Conservation (phyloP, 2,797 vertebrate genomes). For the Paramormyrops hopkinsi region DNA sequence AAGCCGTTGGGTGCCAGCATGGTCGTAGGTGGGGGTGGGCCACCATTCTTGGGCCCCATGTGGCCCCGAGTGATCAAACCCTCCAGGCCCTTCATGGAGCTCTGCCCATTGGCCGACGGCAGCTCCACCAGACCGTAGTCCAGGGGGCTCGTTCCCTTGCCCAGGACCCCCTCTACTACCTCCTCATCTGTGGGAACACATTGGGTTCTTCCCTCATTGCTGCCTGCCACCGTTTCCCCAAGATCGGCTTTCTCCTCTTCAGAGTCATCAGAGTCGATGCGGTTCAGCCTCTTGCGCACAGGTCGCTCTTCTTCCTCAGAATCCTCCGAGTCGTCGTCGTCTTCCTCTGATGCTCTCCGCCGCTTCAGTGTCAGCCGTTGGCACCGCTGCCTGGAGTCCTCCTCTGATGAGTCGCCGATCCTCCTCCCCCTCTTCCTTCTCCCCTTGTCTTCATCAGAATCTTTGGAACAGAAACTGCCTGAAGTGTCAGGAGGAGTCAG, state of each 20-base stretch:
- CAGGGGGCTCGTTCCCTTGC: constrained; percentile 71
- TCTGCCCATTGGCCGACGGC: constrained; percentile 85
- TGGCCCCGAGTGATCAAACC: constrained; percentile 59
- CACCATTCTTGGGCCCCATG: constrained; percentile 64
- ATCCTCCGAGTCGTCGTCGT: constrained; percentile 66
- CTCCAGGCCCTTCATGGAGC: constrained; percentile 73
- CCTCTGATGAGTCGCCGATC: constrained; percentile 50
- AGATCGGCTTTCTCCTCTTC: constrained; percentile 43
- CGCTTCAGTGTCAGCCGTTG: constrained; percentile 56
- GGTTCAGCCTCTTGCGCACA: constrained; percentile 81
- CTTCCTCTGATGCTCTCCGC: constrained; percentile 75
- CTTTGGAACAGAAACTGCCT: constrained; percentile 53
- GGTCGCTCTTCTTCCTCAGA: constrained; percentile 73
- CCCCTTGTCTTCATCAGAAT: constrained; percentile 56
- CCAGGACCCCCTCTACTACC: constrained; percentile 44
- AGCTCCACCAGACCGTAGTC: constrained; percentile 73
- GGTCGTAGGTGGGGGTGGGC: constrained; percentile 45
- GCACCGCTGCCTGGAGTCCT: constrained; percentile 50
- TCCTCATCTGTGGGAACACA: constrained; percentile 64
- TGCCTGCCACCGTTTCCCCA: constrained; percentile 46
- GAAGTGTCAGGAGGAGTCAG: not conserved
- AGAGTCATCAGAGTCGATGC: constrained; percentile 79
- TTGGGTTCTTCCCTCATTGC: constrained; percentile 59
- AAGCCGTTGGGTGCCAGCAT: constrained; percentile 76
- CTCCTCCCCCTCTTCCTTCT: constrained; percentile 39